phyloP scores from a whole-genome alignment of 1,140 invertebrate species.

The Drosophila pectinifera region DNA sequence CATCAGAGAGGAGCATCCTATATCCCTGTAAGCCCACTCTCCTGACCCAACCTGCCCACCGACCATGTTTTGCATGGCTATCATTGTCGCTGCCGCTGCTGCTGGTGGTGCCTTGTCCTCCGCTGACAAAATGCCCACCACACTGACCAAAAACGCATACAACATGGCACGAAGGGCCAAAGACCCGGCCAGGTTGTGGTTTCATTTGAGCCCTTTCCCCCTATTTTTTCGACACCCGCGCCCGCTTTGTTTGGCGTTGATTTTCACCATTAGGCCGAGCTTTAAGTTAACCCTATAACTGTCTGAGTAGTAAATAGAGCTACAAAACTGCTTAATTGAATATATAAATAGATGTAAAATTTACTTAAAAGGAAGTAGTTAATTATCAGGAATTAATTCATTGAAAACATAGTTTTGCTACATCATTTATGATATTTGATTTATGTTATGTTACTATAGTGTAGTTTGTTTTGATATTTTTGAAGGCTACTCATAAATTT shows the following conservation, averaged over 20 bases:
- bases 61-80: conserved; percentile 69
- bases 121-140: conserved; percentile 62
- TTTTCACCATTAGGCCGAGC: conserved; percentile 14
- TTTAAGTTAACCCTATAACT: conserved; percentile 32
- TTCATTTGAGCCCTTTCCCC: neutral
- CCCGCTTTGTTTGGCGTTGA: conserved; percentile 46
- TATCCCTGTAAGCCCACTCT: too few relatives aligned
- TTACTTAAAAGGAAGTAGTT: too few relatives aligned
- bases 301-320: neutral
- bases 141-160: conserved; percentile 75
- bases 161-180: conserved; percentile 59
- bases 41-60: conserved; percentile 2
- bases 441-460: too few relatives aligned
- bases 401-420: too few relatives aligned
- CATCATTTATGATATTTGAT: too few relatives aligned
- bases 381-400: too few relatives aligned
- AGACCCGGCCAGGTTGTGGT: conserved; percentile 15
- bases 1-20: neutral
- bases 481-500: too few relatives aligned
- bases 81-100: conserved; percentile 47
- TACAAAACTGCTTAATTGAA: neutral
- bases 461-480: too few relatives aligned
- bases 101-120: conserved; percentile 24
- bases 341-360: too few relatives aligned
- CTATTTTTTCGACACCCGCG: neutral